Conservation (phyloP, 2,888 invertebrate species). For the Idaea straminata region DNA sequence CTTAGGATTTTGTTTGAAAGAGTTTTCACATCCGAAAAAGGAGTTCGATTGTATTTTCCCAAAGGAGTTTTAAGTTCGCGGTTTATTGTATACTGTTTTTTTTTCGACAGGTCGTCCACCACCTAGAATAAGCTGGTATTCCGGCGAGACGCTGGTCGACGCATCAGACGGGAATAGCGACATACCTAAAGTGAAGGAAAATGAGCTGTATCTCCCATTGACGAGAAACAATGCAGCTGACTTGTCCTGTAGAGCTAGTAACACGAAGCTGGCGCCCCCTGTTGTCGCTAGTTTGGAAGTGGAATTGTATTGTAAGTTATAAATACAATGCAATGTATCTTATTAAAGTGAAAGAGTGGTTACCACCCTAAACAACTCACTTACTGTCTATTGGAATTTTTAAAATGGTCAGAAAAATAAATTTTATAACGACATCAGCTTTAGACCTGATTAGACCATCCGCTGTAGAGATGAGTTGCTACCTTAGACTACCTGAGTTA, state of each 20-base stretch:
- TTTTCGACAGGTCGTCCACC: slow-evolving; percentile 83
- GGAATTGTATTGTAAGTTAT: slow-evolving; percentile 86
- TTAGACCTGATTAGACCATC: too few relatives aligned
- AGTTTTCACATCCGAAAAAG: background rate
- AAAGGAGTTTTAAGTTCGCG: background rate
- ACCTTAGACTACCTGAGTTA: too few relatives aligned
- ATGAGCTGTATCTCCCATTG: slow-evolving; percentile 84
- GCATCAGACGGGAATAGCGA: slow-evolving; percentile 84
- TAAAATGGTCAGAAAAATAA: too few relatives aligned
- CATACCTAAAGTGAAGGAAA: slow-evolving; percentile 83
- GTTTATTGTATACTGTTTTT: slow-evolving; percentile 4
- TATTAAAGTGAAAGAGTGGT: too few relatives aligned
- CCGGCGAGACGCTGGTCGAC: slow-evolving; percentile 86
- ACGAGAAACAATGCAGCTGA: slow-evolving; percentile 84
- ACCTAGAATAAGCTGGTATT: slow-evolving; percentile 89
- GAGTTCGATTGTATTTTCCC: background rate
- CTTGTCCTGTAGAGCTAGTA: slow-evolving; percentile 86
- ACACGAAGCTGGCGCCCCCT: slow-evolving; percentile 85
- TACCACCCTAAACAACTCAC: too few relatives aligned
- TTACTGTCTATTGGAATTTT: too few relatives aligned
- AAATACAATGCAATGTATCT: background rate
- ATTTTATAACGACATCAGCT: too few relatives aligned
- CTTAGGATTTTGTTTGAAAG: background rate
- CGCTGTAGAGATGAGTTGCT: too few relatives aligned
- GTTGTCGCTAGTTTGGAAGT: slow-evolving; percentile 83